Evolutionary conservation across 1,140 invertebrate species (phyloP).

Genomic region (Drosophila bocki): DNA sequence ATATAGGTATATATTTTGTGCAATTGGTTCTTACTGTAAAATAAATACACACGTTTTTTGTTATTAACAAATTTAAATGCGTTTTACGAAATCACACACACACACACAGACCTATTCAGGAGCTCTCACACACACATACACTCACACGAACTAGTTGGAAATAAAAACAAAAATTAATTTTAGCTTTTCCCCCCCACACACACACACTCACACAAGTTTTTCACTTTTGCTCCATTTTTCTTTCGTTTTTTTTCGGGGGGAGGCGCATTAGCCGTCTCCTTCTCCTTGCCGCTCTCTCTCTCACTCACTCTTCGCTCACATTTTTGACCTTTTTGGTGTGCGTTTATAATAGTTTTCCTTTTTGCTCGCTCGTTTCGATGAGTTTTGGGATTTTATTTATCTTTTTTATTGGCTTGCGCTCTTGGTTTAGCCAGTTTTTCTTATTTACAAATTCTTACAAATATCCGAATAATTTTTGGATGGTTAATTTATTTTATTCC

Average conservation of each 20-base stretch:
- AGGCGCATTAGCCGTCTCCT: slow-evolving; percentile 25
- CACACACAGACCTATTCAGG: slow-evolving; percentile 11
- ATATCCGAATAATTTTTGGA: not conserved
- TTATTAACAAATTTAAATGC: slow-evolving; percentile 65
- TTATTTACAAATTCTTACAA: slow-evolving; percentile 15
- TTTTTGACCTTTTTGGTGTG: slow-evolving; percentile 55
- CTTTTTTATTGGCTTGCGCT: slow-evolving; percentile 3
- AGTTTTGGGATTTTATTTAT: slow-evolving; percentile 38
- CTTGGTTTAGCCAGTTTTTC: not conserved
- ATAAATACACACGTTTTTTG: slow-evolving; percentile 35
- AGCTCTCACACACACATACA: slow-evolving; percentile 10
- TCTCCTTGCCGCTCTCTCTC: slow-evolving; percentile 18
- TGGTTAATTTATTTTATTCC: slow-evolving; percentile 13
- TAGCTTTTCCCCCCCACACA: slow-evolving; percentile 68
- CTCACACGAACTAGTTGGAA: slow-evolving; percentile 52
- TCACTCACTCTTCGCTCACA: slow-evolving; percentile 22
- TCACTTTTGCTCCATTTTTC: slow-evolving; percentile 76
- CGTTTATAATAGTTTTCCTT: slow-evolving; percentile 48
- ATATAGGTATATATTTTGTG: slow-evolving; percentile 48
- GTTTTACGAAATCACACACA: slow-evolving; percentile 64
- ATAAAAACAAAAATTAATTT: slow-evolving; percentile 83
- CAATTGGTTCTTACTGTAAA: slow-evolving; percentile 55
- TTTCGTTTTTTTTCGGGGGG: slow-evolving; percentile 40
- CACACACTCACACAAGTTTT: slow-evolving; percentile 58
- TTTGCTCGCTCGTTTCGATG: slow-evolving; percentile 19